Evolutionary conservation across 2,113 vertebrate species (phyloP).

Genomic region (Anhinga rufa): DNA sequence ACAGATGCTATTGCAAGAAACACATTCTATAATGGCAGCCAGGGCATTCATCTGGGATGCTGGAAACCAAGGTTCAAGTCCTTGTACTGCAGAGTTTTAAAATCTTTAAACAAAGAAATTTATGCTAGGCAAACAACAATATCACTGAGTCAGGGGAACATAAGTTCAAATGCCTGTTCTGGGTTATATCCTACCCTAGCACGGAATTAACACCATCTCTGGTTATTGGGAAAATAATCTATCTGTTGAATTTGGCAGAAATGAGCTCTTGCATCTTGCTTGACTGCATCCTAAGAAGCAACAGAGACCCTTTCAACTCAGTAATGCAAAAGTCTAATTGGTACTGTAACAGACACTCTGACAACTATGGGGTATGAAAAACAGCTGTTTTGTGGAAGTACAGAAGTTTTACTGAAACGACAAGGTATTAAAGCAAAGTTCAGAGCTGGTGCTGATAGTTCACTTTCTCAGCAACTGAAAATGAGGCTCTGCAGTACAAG

Average conservation of each 20-base stretch:
- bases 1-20: slow-evolving; percentile 1
- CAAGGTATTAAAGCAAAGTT: neutral
- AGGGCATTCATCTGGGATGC: neutral
- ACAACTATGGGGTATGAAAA: neutral
- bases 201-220: neutral
- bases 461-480: neutral
- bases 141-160: neutral
- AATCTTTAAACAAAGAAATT: neutral
- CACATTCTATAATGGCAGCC: neutral
- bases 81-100: neutral
- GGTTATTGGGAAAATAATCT: neutral
- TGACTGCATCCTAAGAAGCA: neutral
- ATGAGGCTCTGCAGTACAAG: neutral
- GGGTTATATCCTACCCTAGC: neutral
- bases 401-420: neutral
- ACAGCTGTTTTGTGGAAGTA: neutral
- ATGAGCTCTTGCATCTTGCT: neutral
- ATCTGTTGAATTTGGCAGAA: neutral
- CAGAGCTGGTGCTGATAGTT: neutral
- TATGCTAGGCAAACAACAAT: neutral
- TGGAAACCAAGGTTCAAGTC: neutral
- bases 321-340: neutral
- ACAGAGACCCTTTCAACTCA: neutral
- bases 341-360: neutral
- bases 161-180: neutral